Conservation (phyloP, 2,888 invertebrate genomes). For the Acleris sparsana region DNA sequence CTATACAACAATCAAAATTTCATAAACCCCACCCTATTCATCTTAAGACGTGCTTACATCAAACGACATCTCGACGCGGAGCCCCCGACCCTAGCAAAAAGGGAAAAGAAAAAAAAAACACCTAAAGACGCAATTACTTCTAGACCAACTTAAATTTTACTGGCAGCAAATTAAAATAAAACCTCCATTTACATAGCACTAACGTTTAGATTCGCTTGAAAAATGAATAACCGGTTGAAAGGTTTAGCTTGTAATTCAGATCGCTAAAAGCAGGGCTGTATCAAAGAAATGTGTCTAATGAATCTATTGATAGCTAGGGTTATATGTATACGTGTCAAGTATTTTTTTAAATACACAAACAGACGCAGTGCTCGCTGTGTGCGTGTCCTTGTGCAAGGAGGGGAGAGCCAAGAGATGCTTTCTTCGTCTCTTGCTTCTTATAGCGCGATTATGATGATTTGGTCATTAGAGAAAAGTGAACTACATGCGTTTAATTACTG, state of each 20-base stretch:
- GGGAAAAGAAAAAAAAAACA: constrained; percentile 61
- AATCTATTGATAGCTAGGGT: constrained; percentile 78
- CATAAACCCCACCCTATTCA: constrained; percentile 39
- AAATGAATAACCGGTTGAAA: constrained; percentile 40
- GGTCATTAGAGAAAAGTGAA: constrained; percentile 41
- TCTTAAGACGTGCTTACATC: constrained; percentile 51
- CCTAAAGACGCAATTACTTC: constrained; percentile 78
- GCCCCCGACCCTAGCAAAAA: constrained; percentile 56
- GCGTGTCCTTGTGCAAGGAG: constrained; percentile 67
- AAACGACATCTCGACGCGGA: constrained; percentile 50
- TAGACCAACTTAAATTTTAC: constrained; percentile 53
- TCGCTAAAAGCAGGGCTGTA: constrained; percentile 75
- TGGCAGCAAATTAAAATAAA: constrained; percentile 23
- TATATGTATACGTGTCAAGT: constrained; percentile 66
- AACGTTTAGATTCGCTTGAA: constrained; percentile 50
- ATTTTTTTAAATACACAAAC: constrained; percentile 73
- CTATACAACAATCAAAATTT: constrained; percentile 40
- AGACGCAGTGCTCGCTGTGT: constrained; percentile 35
- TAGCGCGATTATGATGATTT: constrained; percentile 52
- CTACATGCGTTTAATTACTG: background rate
- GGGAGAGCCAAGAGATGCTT: constrained; percentile 80
- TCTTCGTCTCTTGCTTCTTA: constrained; percentile 80
- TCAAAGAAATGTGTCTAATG: constrained; percentile 83
- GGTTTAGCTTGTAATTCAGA: constrained; percentile 51
- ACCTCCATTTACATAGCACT: constrained; percentile 26